Conservation (phyloP, 2,113 vertebrate genomes). For the Peromyscus polionotus region DNA sequence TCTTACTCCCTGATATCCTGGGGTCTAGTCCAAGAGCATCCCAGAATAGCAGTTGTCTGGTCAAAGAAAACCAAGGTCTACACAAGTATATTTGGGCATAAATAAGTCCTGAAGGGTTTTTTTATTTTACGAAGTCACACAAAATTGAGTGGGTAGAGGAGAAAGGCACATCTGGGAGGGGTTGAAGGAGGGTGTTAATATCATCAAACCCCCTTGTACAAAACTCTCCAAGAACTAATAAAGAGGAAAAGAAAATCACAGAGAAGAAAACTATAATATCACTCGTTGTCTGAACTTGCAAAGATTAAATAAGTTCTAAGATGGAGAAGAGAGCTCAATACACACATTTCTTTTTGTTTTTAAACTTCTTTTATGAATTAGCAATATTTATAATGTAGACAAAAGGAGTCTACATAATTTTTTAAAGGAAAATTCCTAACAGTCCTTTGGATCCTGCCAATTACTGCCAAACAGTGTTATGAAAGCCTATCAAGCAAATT, state of each 20-base stretch:
- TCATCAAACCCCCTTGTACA: background rate
- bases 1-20: background rate
- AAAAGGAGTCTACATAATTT: background rate
- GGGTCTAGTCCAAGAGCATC: accelerated
- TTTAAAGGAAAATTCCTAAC: background rate
- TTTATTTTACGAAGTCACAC: background rate
- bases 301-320: background rate
- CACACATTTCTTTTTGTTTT: background rate
- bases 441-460: background rate
- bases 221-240: background rate
- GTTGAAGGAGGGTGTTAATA: background rate
- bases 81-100: background rate
- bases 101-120: background rate
- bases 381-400: background rate
- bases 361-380: background rate
- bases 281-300: background rate
- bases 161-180: background rate
- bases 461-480: background rate
- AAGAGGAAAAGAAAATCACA: background rate
- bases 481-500: background rate
- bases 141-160: background rate
- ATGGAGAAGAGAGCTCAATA: background rate
- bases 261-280: background rate
- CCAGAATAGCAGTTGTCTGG: background rate
- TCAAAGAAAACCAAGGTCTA: background rate